These are phyloP conservation scores for Spermophilus dauricus DNA, from an alignment of 2,113 vertebrate genomes.

Conservation along the genomic window DNA sequence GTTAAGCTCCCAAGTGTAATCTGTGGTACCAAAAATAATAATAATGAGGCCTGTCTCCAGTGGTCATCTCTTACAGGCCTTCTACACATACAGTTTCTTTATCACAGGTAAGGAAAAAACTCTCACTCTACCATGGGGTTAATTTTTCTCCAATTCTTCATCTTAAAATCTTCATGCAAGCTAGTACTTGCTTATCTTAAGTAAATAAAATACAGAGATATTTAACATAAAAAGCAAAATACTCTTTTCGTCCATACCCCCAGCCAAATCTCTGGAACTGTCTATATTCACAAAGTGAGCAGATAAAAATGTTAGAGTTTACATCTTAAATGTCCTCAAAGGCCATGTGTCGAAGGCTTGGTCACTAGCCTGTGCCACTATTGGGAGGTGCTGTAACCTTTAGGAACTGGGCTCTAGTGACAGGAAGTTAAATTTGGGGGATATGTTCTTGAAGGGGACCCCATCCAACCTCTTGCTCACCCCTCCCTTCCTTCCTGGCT, in stretches of 20 bases:
- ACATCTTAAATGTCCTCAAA: background rate
- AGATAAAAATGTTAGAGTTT: background rate
- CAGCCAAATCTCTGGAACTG: background rate
- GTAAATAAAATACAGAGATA: background rate
- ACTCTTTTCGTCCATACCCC: background rate
- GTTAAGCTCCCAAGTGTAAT: too few relatives aligned
- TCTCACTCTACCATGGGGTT: background rate
- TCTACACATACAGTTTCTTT: background rate
- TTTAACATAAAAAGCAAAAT: background rate
- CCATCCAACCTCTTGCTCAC: too few relatives aligned
- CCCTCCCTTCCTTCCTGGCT: background rate
- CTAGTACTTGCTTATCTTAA: background rate
- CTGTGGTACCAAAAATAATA: too few relatives aligned
- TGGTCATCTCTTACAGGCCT: background rate
- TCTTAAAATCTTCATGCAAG: background rate
- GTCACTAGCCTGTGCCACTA: background rate
- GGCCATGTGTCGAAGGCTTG: background rate
- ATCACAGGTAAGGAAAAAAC: background rate
- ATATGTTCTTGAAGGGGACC: background rate
- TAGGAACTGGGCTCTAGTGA: background rate
- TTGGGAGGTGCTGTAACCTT: background rate
- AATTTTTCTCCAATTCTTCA: constrained; percentile 30
- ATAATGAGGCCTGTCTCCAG: background rate
- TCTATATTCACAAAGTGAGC: background rate
- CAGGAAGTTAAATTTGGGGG: background rate